Base-by-base conservation (phyloP, 2,888 invertebrate genomes). In the Drosophila trichaetosa region DNA sequence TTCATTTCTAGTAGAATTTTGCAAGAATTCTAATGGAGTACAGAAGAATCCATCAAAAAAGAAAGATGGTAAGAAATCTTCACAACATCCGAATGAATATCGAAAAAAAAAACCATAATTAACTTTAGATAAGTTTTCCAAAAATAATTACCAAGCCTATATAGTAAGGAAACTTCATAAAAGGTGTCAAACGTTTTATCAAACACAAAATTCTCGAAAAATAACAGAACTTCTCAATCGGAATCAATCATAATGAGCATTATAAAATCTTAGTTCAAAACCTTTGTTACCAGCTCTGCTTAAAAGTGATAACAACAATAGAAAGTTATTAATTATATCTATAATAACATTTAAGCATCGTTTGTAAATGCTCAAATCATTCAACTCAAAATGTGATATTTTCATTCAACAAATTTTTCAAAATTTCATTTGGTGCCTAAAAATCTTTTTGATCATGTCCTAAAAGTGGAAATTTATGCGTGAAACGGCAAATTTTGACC, bases 391-490 rank as follows among this genome's bases (percentile, higher is more conserved):
- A 21, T 42, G 21, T 42, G 16, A 24, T 31, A 11, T 33, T 56
- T 56, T 49, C 54, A 62, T 68, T 68, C 52, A 68, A 46, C 34
- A 56, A 53, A 56, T 33, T 52, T 36, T 21, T 16, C 27, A 16
- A 24, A 13, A 16, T 59, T 29, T 48, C 51, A n/a, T 40, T 34
- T 29, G 5, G 1, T 5, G 27, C 2, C 5, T 16, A 24, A 27
- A 49, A 11, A 18, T 29, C 10, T 52, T 33, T 13, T 56, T 16
- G n/a, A 18, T 18, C 24, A n/a, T 27, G 33, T 42, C 24, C 36
- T 16, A 60, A 78, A 73, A 64, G 53, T 64, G 63, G 79, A 78
- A 76, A 83, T 80, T 80, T 76, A 83, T 80, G 71, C 61, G 61
- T 68, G 57, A 61, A 69, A 72, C 66, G 69, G 71, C 59, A 71